phyloP scores from a whole-genome alignment of 2,797 vertebrate genomes.

The Carcharodon carcharias region DNA sequence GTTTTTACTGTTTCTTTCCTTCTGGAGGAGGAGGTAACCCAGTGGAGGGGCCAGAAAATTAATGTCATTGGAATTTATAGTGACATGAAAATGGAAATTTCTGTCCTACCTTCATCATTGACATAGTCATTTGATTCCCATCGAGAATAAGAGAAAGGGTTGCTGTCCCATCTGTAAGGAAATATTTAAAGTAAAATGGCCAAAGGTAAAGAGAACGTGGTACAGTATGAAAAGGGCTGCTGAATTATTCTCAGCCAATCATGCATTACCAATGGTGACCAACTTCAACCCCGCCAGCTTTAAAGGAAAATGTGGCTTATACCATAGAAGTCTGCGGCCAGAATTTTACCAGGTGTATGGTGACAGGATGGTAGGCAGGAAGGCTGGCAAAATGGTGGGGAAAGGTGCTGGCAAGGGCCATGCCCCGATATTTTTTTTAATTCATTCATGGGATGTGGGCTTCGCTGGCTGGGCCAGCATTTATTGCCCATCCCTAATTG shows the following conservation, averaged over 20 bases:
- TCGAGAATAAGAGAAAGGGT: not conserved
- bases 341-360: too few species aligned
- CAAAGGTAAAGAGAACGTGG: not conserved
- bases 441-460: too few species aligned
- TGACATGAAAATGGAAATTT: not conserved
- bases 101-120: not conserved
- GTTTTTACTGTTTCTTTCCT: too few species aligned
- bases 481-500: too few species aligned
- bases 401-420: too few species aligned
- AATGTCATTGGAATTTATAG: not conserved
- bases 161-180: not conserved
- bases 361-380: too few species aligned
- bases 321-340: not conserved
- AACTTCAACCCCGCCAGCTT: not conserved
- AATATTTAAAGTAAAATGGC: not conserved
- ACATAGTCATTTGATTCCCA: not conserved
- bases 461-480: too few species aligned
- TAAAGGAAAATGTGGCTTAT: not conserved
- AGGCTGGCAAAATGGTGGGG: too few species aligned
- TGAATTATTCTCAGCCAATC: not conserved
- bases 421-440: too few species aligned
- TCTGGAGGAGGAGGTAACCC: not conserved
- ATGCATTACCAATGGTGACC: not conserved
- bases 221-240: not conserved
- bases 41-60: not conserved